Evolutionary conservation across 2,888 invertebrate genomes (phyloP).

Genomic region (Drosophila recens): DNA sequence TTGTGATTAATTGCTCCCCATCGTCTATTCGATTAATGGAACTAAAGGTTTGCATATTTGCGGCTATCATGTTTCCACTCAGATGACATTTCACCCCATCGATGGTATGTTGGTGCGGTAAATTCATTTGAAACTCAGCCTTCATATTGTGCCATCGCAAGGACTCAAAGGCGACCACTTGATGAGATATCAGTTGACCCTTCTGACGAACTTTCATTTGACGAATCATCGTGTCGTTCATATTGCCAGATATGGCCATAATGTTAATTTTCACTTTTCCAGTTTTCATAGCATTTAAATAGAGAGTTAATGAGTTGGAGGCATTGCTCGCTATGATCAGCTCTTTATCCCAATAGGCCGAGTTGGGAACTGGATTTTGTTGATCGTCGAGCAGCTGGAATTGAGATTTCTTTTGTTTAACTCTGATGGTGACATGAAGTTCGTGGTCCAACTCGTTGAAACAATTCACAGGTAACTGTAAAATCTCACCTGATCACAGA

Average conservation of each 20-base stretch:
- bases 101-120: neutral
- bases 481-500: slow-evolving; percentile 34
- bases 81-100: slow-evolving; percentile 27
- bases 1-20: slow-evolving; percentile 44
- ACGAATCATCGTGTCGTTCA: neutral
- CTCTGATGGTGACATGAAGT: slow-evolving; percentile 1
- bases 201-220: neutral
- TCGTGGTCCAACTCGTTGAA: slow-evolving; percentile 5
- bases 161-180: neutral
- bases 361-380: neutral
- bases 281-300: slow-evolving; percentile 5
- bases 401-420: neutral
- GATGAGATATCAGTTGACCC: neutral
- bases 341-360: neutral
- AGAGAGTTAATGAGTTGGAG: neutral
- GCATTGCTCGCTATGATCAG: neutral
- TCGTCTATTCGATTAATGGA: slow-evolving; percentile 15
- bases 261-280: slow-evolving; percentile 21
- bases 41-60: neutral
- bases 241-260: neutral
- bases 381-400: slow-evolving; percentile 6
- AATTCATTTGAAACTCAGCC: neutral
- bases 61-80: slow-evolving; percentile 15
- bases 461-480: slow-evolving; percentile 22
- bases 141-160: neutral